These are phyloP conservation scores for Macropis europaea DNA, from an alignment of 2,888 invertebrate genomes.

Conservation along the genomic window DNA sequence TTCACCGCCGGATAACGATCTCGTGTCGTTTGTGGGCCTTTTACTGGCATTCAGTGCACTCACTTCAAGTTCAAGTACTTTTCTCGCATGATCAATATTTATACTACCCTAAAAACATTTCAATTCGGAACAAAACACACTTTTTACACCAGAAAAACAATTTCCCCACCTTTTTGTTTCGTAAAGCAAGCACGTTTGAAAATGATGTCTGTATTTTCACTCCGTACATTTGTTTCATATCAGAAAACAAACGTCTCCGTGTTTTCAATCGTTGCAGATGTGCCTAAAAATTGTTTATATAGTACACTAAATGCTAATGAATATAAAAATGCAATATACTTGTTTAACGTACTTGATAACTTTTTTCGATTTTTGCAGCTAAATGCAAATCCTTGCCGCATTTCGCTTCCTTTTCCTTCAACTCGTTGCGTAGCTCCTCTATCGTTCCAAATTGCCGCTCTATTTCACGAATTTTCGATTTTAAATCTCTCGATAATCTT, in stretches of 20 bases:
- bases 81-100: conserved; percentile 81
- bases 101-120: conserved; percentile 81
- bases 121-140: background rate
- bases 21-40: conserved; percentile 81
- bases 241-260: conserved; percentile 75
- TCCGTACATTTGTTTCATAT: conserved; percentile 78
- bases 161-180: conserved; percentile 82
- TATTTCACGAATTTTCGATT: conserved; percentile 62
- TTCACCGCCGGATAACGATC: conserved; percentile 96
- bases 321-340: background rate
- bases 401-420: conserved; percentile 73
- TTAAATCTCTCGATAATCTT: conserved; percentile 47
- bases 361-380: conserved; percentile 52
- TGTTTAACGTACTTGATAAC: conserved; percentile 63
- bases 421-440: conserved; percentile 69
- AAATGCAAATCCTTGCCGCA: conserved; percentile 69
- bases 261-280: conserved; percentile 68
- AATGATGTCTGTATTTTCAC: conserved; percentile 80
- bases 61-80: conserved; percentile 81
- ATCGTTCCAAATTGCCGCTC: conserved; percentile 69
- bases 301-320: conserved; percentile 4
- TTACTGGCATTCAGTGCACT: conserved; percentile 81
- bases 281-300: conserved; percentile 57
- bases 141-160: background rate
- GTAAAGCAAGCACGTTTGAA: conserved; percentile 81